Percentiles rank a stretch among this genome's conserved stretches.
Conservation (phyloP, 2,888 invertebrate genomes). For the Melikaiella ostensackeni region DNA sequence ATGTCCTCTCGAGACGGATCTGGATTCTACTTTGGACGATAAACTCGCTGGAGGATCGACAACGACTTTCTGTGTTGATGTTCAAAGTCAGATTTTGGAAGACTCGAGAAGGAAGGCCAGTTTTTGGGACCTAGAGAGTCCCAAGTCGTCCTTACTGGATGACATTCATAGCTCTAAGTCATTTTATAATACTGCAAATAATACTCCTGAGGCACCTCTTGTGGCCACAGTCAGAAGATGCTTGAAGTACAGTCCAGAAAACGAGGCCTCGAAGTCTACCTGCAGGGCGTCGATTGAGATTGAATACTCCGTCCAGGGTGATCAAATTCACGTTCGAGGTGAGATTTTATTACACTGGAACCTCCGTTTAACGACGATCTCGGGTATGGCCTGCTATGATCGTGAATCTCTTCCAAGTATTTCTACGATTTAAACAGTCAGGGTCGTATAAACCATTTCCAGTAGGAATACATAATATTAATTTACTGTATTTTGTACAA, state of each 20-base stretch:
- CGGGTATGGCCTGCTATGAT: no score
- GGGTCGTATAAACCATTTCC: no score
- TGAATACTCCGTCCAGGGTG: constrained; percentile 80
- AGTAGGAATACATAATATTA: no score
- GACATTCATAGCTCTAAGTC: constrained; percentile 72
- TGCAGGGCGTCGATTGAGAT: constrained; percentile 82
- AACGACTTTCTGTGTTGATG: constrained; percentile 13
- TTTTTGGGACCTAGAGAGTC: constrained; percentile 72
- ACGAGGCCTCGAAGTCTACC: constrained; percentile 59
- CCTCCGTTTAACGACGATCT: no score
- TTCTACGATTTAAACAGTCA: no score
- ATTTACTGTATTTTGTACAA: no score
- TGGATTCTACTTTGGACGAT: constrained; percentile 67
- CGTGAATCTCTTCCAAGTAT: no score
- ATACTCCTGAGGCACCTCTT: constrained; percentile 73
- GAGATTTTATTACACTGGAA: constrained; percentile 79
- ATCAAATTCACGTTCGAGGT: constrained; percentile 85
- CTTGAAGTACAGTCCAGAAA: constrained; percentile 73
- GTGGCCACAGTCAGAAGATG: constrained; percentile 74
- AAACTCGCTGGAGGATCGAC: constrained; percentile 38
- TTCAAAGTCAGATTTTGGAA: constrained; percentile 26
- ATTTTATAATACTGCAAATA: constrained; percentile 65
- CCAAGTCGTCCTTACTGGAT: constrained; percentile 70
- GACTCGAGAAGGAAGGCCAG: constrained; percentile 55
- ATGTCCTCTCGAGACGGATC: constrained; percentile 70